phyloP scores from a whole-genome alignment of 2,113 vertebrate genomes.

The Platysternon megacephalum region DNA sequence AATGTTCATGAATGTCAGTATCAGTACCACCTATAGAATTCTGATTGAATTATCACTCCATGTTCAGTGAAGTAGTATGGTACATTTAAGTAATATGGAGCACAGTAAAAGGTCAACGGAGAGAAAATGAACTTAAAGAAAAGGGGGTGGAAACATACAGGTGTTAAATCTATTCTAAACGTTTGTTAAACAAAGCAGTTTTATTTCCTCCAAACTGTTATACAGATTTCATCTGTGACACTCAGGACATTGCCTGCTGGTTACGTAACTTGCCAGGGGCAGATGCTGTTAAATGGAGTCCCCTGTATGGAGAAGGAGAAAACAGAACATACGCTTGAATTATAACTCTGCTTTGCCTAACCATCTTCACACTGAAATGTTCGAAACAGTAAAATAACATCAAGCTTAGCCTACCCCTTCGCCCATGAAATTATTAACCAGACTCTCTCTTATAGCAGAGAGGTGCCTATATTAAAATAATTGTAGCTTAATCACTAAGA shows the following conservation, averaged over 20 bases:
- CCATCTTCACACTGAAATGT: neutral
- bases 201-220: neutral
- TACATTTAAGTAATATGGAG: neutral
- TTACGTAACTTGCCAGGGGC: neutral
- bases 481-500: neutral
- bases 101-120: neutral
- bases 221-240: neutral
- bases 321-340: neutral
- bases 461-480: neutral
- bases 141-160: neutral
- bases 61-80: neutral
- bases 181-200: neutral
- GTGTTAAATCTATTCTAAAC: neutral
- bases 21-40: neutral
- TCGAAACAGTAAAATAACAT: neutral
- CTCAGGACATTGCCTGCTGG: neutral
- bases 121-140: neutral
- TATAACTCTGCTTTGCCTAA: neutral
- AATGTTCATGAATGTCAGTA: neutral
- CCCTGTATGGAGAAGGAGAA: neutral
- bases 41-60: neutral
- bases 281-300: neutral
- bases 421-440: neutral
- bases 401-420: neutral
- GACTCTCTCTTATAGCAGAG: neutral